phyloP scores from a whole-genome alignment of 2,797 vertebrate genomes.

The Anas flavirostris region DNA sequence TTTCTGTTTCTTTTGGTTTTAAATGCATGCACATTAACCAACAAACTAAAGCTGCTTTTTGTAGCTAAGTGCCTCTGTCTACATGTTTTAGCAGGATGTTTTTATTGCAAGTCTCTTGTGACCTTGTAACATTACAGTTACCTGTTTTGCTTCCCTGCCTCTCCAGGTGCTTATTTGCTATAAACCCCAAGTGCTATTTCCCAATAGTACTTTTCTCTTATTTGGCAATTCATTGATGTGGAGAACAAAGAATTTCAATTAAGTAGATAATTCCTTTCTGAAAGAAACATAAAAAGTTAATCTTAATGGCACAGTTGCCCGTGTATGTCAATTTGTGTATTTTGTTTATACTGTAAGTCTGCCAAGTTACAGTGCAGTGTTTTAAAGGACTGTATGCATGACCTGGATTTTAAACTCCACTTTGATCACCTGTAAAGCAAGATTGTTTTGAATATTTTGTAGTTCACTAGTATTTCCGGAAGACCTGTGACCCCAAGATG shows the following conservation, averaged over 20 bases:
- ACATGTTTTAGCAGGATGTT: not conserved
- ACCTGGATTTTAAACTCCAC: not conserved
- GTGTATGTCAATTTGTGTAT: not conserved
- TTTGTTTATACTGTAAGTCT: not conserved
- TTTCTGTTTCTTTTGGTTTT: not conserved
- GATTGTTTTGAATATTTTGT: not conserved
- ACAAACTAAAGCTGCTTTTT: not conserved
- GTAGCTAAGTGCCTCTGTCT: not conserved
- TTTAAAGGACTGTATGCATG: not conserved
- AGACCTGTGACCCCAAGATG: not conserved
- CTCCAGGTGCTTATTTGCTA: not conserved
- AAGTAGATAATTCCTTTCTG: not conserved
- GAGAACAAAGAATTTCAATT: slow-evolving; percentile 24
- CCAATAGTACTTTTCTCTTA: not conserved
- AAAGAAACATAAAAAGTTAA: slow-evolving; percentile 16
- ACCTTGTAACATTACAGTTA: not conserved
- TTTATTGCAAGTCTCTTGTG: not conserved
- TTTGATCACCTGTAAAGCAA: slow-evolving; percentile 11
- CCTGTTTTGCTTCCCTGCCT: not conserved
- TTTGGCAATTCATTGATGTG: not conserved
- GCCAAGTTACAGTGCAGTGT: not conserved
- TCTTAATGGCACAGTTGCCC: not conserved
- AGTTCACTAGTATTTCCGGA: not conserved
- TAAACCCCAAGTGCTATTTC: not conserved
- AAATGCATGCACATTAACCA: not conserved